Evolutionary conservation across 2,797 vertebrate species (phyloP).

Genomic region (Sciaenops ocellatus): DNA sequence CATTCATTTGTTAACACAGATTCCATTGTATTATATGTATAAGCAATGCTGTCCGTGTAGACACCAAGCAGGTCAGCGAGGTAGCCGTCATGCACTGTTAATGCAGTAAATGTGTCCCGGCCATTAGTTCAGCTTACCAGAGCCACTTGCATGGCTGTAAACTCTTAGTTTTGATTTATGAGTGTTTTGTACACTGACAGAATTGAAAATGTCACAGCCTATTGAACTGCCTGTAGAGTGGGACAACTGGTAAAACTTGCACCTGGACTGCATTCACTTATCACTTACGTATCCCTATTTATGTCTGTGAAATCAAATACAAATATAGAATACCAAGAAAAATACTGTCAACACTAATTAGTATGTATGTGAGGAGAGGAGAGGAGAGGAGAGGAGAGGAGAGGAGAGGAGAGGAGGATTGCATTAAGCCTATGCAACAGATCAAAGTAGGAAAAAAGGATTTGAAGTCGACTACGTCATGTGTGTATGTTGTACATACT

Average conservation of each 20-base stretch:
- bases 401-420: slow-evolving; percentile 5
- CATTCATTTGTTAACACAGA: too few species aligned
- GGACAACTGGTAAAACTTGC: background rate
- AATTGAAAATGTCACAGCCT: background rate
- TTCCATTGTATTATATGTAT: too few species aligned
- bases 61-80: too few species aligned
- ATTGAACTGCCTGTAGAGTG: background rate
- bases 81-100: too few species aligned
- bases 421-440: slow-evolving; percentile 21
- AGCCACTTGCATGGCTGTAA: background rate
- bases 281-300: background rate
- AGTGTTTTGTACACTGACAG: background rate
- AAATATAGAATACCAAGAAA: too few species aligned
- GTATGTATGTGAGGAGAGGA: background rate
- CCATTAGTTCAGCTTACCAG: background rate
- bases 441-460: slow-evolving; percentile 39
- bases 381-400: background rate
- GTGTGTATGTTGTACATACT: slow-evolving; percentile 11
- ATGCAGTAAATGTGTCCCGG: too few species aligned
- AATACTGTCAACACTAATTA: too few species aligned
- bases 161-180: background rate
- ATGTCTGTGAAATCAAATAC: background rate
- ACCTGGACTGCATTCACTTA: background rate
- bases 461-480: slow-evolving; percentile 14
- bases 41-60: too few species aligned